phyloP scores from a whole-genome alignment of 2,797 vertebrate genomes.

The Mycteria americana region DNA sequence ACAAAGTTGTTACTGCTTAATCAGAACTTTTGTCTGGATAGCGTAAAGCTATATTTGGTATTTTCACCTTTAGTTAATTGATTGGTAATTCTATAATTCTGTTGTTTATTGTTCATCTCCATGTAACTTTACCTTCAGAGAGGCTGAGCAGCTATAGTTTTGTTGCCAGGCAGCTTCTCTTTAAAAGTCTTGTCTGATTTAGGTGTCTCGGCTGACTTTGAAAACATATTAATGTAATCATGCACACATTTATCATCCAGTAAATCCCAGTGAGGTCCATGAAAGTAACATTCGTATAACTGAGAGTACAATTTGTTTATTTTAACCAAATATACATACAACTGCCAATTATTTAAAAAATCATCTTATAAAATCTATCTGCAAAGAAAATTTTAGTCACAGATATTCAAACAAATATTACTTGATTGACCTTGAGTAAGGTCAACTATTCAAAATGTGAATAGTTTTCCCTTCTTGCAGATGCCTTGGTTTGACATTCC shows the following conservation, averaged over 20 bases:
- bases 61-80: background rate
- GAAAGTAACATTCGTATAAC: background rate
- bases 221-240: background rate
- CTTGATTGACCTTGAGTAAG: background rate
- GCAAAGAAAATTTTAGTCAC: background rate
- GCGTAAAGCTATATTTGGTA: background rate
- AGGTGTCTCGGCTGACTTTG: background rate
- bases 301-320: background rate
- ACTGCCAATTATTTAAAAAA: background rate
- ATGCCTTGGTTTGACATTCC: background rate
- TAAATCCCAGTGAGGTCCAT: background rate
- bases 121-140: background rate
- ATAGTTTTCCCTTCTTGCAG: background rate
- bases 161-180: background rate
- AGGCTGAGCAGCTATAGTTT: background rate
- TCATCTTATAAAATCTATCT: background rate
- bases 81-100: background rate
- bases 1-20: background rate
- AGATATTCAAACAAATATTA: background rate
- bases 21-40: background rate
- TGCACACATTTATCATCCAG: background rate
- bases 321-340: background rate
- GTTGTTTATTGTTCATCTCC: background rate
- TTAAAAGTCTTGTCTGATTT: background rate
- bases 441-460: background rate